These are phyloP conservation scores for Mesembrinibis cayennensis DNA, from an alignment of 2,113 vertebrate genomes.

Conservation along the genomic window DNA sequence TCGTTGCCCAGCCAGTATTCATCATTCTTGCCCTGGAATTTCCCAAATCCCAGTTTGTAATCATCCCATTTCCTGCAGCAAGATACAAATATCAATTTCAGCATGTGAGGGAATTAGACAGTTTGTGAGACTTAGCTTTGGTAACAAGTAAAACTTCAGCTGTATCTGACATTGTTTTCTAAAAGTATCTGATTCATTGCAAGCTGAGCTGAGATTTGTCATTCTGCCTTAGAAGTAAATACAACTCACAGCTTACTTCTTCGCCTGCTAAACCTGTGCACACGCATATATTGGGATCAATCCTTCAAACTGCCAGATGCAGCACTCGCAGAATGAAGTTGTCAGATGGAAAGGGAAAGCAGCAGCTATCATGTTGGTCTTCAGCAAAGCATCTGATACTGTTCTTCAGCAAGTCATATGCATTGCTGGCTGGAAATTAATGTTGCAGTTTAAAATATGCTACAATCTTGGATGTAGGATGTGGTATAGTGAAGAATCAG, in stretches of 20 bases:
- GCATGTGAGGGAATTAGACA: not conserved
- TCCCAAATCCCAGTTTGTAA: conserved; percentile 88
- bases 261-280: not conserved
- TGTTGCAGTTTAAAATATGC: not conserved
- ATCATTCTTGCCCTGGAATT: conserved; percentile 84
- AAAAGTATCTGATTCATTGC: not conserved
- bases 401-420: not conserved
- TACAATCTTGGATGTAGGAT: not conserved
- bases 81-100: not conserved
- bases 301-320: not conserved
- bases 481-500: not conserved
- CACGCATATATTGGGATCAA: not conserved
- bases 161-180: not conserved
- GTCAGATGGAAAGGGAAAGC: not conserved
- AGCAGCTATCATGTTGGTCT: not conserved
- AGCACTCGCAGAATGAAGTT: not conserved
- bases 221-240: not conserved
- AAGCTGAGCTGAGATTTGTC: not conserved
- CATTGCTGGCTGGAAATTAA: not conserved
- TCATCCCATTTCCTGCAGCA: conserved; percentile 85
- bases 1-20: conserved; percentile 93
- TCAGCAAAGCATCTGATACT: not conserved
- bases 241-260: not conserved
- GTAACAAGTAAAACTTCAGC: not conserved
- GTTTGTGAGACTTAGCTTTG: not conserved